Evolutionary conservation across 2,797 vertebrate species (phyloP).

Genomic region (Dromococcyx pavoninus): DNA sequence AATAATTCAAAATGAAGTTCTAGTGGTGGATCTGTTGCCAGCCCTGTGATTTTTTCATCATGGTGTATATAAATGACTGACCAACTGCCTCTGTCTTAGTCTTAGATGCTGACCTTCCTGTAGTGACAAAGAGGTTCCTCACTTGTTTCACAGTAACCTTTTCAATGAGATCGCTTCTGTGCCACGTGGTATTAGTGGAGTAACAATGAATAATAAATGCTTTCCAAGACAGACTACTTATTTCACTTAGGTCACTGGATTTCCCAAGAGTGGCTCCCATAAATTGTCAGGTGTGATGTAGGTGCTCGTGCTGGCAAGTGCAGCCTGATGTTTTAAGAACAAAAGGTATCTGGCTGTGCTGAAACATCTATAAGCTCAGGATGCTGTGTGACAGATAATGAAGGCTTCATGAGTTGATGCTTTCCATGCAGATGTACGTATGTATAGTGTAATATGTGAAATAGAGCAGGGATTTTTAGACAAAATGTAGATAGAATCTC

Average conservation of each 20-base stretch:
- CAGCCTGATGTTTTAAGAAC: background rate
- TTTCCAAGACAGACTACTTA: constrained; percentile 13
- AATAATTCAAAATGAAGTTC: constrained; percentile 44
- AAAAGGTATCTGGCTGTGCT: background rate
- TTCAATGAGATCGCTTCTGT: constrained; percentile 13
- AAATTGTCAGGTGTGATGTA: background rate
- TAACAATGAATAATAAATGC: constrained; percentile 39
- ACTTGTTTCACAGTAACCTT: constrained; percentile 25
- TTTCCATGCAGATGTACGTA: no score
- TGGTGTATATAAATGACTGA: background rate
- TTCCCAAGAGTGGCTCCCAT: background rate
- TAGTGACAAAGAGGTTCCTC: constrained; percentile 4
- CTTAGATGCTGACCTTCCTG: constrained; percentile 53
- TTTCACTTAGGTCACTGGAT: background rate
- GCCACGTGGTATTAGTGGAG: constrained; percentile 11
- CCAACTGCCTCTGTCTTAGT: background rate
- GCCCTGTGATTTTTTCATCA: constrained; percentile 26
- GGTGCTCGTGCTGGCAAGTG: background rate
- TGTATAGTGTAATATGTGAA: background rate
- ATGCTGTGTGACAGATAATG: background rate
- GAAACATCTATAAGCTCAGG: constrained; percentile 6
- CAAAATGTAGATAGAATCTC: background rate
- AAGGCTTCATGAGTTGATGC: background rate
- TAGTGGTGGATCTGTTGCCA: background rate
- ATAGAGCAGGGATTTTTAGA: background rate